Conservation (phyloP, 1,140 invertebrate genomes). For the Eupristina koningsbergeri region DNA sequence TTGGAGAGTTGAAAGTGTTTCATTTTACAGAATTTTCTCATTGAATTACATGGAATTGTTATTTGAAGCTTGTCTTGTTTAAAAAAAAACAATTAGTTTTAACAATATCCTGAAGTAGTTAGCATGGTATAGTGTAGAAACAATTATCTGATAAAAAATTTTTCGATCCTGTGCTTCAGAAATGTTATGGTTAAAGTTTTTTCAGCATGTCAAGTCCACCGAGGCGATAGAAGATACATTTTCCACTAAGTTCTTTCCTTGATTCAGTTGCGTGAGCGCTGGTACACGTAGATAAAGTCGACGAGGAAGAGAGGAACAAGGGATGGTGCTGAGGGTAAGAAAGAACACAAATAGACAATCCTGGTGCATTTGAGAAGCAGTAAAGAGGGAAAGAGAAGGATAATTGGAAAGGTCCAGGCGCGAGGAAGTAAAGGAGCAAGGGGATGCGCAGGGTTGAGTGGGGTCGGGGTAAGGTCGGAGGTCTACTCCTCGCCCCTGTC, state of each 20-base stretch:
- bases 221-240: conserved; percentile 23
- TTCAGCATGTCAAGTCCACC: background rate
- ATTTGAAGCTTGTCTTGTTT: too few species aligned
- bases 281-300: conserved; percentile 1
- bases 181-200: conserved; percentile 1
- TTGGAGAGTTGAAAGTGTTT: background rate
- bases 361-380: background rate
- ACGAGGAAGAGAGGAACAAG: too few species aligned
- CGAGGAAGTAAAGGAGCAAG: background rate
- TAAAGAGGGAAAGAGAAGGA: conserved; percentile 34
- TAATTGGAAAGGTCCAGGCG: conserved; percentile 51
- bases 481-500: background rate
- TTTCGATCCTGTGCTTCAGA: background rate
- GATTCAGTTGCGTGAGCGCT: conserved; percentile 2
- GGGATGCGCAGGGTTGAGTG: conserved; percentile 31
- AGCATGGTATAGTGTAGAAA: background rate
- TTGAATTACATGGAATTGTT: too few species aligned
- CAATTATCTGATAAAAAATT: background rate
- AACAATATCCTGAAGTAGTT: background rate
- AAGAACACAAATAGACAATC: background rate
- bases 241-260: conserved; percentile 41
- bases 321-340: background rate
- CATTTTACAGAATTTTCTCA: background rate
- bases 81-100: too few species aligned
- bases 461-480: background rate